Base-by-base conservation (phyloP, 2,113 vertebrate species). In the Triplophysa rosa region DNA sequence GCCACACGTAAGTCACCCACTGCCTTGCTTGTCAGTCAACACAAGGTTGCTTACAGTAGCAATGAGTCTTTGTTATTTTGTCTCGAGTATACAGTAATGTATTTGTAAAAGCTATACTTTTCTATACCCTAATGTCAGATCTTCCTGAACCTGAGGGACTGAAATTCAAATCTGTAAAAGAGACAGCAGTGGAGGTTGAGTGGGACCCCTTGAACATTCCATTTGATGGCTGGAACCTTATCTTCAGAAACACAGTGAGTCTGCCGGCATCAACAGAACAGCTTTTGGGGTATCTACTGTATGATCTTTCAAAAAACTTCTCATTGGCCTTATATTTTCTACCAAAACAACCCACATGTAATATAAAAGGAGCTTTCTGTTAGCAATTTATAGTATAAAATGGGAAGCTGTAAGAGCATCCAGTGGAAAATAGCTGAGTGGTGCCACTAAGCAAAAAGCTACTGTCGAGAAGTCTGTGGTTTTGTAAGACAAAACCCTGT, bases 221-320 rank as follows among this genome's bases (percentile, higher is more conserved):
- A 29, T 98, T 99, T 49, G 97, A 98, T 86, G 93, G 94, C 1
- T 99, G 98, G 98, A 96, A 98, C 87, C 92, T 99, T 80, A 93
- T 98, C 86, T 99, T 99, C 89, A 94, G 87, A 75, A 97, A 97
- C 67, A 94, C 92, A 81, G 98, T 99, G 83, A 96, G 93, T 87
- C 23, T 52, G 73, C 26, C 59, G 17, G 56, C 19, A 77, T 49
- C 23, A 42, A 21, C 64, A 64, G 45, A 29, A 74, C 4, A 11
- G 21, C 66, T 67, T 21, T 33, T 16, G 24, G n/a, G 76, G 33
- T 1, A 70, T 19, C 33, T 37, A 37, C 0, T 33, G 0, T 14
- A 59, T 45, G 71, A n/a, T 59, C 56, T 59, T 49, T n/a, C 73
- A 63, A 70, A 62, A 29, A 66, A 77, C 58, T 33, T 69, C 37